Conservation (phyloP, 2,113 vertebrate species). For the Aramus guarauna region DNA sequence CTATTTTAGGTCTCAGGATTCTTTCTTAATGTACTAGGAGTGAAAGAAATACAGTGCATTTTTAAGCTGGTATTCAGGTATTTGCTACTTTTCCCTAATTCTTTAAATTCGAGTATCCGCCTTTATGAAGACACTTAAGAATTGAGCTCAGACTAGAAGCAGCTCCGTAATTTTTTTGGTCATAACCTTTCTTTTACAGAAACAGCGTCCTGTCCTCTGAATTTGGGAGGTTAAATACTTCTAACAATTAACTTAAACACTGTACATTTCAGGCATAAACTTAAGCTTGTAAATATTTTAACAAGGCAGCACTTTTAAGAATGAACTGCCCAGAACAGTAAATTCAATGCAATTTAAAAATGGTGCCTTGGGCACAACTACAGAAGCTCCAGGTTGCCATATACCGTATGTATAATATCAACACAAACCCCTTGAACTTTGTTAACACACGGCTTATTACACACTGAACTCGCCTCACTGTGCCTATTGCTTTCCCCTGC, state of each 20-base stretch:
- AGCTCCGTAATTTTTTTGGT: not conserved
- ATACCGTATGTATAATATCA: not conserved
- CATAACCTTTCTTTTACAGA: not conserved
- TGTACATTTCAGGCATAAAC: not conserved
- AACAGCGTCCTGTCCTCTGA: not conserved
- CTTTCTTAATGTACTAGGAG: not conserved
- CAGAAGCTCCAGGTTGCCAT: not conserved
- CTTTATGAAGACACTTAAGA: not conserved
- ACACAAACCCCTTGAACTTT: not conserved
- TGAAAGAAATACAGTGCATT: not conserved
- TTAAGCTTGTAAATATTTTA: not conserved
- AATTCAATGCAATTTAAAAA: not conserved
- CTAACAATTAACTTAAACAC: not conserved
- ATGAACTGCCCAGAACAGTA: not conserved
- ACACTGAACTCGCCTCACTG: not conserved
- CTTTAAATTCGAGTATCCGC: not conserved
- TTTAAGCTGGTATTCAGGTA: not conserved
- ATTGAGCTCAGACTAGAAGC: not conserved
- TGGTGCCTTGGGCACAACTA: not conserved
- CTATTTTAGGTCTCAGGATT: not conserved
- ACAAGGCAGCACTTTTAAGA: not conserved
- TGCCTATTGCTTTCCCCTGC: not conserved
- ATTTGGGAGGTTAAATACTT: not conserved
- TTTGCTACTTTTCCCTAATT: not conserved
- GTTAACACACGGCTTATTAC: not conserved